phyloP scores from a whole-genome alignment of 1,140 invertebrate species.

The Nephila pilipes region DNA sequence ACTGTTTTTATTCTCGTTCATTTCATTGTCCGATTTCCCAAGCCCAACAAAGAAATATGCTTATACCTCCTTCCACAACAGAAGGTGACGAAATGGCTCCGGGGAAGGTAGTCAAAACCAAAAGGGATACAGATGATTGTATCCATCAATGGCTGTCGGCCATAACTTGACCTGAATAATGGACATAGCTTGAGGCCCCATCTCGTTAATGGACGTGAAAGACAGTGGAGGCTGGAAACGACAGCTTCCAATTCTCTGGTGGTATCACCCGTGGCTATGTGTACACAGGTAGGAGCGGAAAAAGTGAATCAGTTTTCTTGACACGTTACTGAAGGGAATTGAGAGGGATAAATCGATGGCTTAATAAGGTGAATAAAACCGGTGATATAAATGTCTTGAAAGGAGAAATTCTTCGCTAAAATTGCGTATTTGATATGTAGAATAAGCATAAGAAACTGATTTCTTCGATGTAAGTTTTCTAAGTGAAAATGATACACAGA shows the following conservation, averaged over 20 bases:
- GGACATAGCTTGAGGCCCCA: background rate
- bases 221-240: background rate
- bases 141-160: conserved; percentile 32
- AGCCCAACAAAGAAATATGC: background rate
- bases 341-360: background rate
- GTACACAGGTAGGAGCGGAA: background rate
- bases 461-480: too few species aligned
- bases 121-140: background rate
- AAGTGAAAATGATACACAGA: too few species aligned
- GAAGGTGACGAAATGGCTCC: background rate
- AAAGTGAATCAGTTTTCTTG: conserved; percentile 17
- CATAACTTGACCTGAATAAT: conserved; percentile 43
- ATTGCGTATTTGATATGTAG: too few species aligned
- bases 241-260: conserved; percentile 43
- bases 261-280: conserved; percentile 14
- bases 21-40: background rate
- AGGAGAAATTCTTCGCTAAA: too few species aligned
- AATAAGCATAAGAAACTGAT: too few species aligned
- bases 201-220: conserved; percentile 25
- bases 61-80: background rate
- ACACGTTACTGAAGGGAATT: background rate
- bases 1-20: too few species aligned
- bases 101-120: background rate
- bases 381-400: too few species aligned
- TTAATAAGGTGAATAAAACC: too few species aligned